Evolutionary conservation across 2,888 invertebrate genomes (phyloP), one percentile per base, ranked within the genome.

Genomic region (Eupithecia exiguata): DNA sequence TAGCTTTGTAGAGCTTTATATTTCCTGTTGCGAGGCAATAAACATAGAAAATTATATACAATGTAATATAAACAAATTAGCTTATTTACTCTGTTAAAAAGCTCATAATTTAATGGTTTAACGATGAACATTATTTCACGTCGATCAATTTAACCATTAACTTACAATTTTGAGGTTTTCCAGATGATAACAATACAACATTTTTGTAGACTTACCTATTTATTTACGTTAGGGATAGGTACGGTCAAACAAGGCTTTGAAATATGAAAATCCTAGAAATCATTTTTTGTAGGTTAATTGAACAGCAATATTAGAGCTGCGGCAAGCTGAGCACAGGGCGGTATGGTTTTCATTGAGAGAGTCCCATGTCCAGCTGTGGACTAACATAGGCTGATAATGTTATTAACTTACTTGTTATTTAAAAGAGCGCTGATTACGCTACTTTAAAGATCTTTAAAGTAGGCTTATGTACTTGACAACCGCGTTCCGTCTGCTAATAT

Each of bases 1-100:
- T 21, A n/a, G 10, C 21, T 53, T 53, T 53, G 10, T 53, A 10
- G 21, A n/a, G 21, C 35, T 63, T 18, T 35, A 65, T 65, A 40
- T 12, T 21, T 21, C 38, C 40, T 21, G 65, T 21, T 21, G 65
- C 9, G 38, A 65, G 12, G 65, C 38, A 83, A 83, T 87, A 88
- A 88, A 87, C 78, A 82, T 79, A 82, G 82, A 80, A 86, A 88
- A 84, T 89, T 86, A 87, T 87, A 87, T 86, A 89, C 88, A 86
- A 83, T 87, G 88, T 90, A 88, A 85, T 35, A 18, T 35, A 30
- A 63, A 87, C 85, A 80, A 87, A 82, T 80, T 82, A 84, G 85
- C 87, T 87, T 87, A 86, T 85, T 84, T 78, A 77, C 80, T 69
- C 67, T 69, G 81, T 83, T 84, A 85, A 84, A 81, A 80, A 70